Base-by-base conservation (phyloP, 2,797 vertebrate species). In the Trichosurus vulpecula region DNA sequence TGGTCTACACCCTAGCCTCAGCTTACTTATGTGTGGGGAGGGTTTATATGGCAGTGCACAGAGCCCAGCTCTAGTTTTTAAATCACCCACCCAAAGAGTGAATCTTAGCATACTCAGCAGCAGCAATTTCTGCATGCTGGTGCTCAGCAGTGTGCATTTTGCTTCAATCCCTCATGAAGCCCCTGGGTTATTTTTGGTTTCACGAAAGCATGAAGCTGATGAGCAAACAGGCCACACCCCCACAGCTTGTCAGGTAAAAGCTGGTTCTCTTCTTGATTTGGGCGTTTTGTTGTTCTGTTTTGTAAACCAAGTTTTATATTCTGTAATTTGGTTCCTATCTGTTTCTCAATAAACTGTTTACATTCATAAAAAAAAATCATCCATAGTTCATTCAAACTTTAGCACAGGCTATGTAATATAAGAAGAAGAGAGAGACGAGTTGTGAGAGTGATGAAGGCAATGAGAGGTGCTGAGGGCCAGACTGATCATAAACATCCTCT, bases 331-430 rank as follows among this genome's bases (percentile, higher is more conserved):
- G 97, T 97, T 96, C 96, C 96, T 93, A 94, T 97, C 95, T 97
- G 97, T 98, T 98, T 98, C 98, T 98, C 97, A 98, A 98, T 98
- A 98, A 98, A 97, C 96, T 97, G 98, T 98, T 98, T 98, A 98
- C 98, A 98, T 98, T 98, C 98, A 2, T 92, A 27, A 56, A 56
- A 56, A 56, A 25, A 56, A 56, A 56, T 8, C 25, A 56, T 56
- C 55, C 54, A 13, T 54, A 54, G 27, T 56, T 56, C 55, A 56
- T 56, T 27, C 25, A 27, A 56, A 56, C 25, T 56, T 56, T 56
- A 27, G 55, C 55, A 56, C 56, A 61, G 13, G 0, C 31, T 35
- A 61, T 14, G 4, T 61, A 61, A 35, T 61, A 11, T 61, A 61
- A 35, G 30, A 11, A 58, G 30, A 58, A 58, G 58, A 61, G 58